phyloP scores from a whole-genome alignment of 2,797 vertebrate genomes.

The Acrossocheilus fasciatus region DNA sequence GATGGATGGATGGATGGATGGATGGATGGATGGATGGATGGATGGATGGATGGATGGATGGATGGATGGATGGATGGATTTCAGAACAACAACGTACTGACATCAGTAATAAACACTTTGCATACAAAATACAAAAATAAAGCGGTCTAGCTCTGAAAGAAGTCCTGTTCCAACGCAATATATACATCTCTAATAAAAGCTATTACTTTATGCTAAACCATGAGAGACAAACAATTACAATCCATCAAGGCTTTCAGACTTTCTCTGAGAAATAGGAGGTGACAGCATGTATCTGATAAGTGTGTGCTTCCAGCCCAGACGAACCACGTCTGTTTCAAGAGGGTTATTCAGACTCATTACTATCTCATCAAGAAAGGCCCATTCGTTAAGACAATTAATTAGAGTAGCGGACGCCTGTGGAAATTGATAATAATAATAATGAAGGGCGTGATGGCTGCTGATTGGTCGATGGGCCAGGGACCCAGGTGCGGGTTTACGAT shows the following conservation, averaged over 20 bases:
- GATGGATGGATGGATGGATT: rapidly evolving
- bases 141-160: neutral
- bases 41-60: too few species aligned
- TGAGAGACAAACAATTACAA: constrained; percentile 52
- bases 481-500: constrained; percentile 57
- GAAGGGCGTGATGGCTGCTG: constrained; percentile 35
- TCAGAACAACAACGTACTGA: neutral
- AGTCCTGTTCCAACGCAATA: constrained; percentile 18
- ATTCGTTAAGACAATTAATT: constrained; percentile 78
- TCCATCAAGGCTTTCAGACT: constrained; percentile 44
- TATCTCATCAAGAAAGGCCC: constrained; percentile 65
- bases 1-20: neutral
- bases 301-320: constrained; percentile 29
- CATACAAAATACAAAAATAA: neutral
- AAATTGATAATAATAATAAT: constrained; percentile 59
- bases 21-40: rapidly evolving
- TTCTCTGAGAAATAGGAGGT: constrained; percentile 39
- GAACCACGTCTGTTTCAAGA: constrained; percentile 62
- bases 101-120: neutral
- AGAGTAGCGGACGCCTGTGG: constrained; percentile 57
- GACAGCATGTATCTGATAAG: constrained; percentile 45
- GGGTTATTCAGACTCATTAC: constrained; percentile 72
- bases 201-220: constrained; percentile 48
- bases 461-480: constrained; percentile 49
- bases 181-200: constrained; percentile 34